Conservation (phyloP, 1,140 invertebrate genomes). For the Mesaphorura yosii region DNA sequence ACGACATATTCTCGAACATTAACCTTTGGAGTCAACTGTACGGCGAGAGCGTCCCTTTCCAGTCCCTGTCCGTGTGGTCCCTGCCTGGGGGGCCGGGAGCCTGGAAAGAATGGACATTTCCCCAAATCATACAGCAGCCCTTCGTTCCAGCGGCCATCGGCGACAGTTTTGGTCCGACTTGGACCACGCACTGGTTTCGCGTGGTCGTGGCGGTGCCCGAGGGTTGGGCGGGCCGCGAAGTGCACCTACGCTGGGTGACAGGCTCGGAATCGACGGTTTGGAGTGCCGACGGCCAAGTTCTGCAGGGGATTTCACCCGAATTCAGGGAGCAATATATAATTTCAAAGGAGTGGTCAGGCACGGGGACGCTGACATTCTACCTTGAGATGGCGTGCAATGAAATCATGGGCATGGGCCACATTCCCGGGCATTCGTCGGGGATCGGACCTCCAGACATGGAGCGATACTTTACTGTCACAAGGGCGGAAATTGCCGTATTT, state of each 20-base stretch:
- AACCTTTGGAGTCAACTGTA: no score
- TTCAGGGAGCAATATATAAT: constrained; percentile 21
- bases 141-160: constrained; percentile 35
- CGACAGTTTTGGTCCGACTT: constrained; percentile 42
- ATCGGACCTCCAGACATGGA: constrained; percentile 16
- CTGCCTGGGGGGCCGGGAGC: background rate
- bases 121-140: constrained; percentile 31
- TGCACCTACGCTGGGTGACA: constrained; percentile 35
- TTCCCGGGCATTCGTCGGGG: background rate
- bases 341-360: background rate
- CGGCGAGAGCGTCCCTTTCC: no score
- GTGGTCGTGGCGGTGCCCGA: constrained; percentile 33
- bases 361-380: constrained; percentile 3
- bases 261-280: constrained; percentile 35
- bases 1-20: no score
- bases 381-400: constrained; percentile 26
- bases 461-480: background rate
- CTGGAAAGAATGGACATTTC: constrained; percentile 8
- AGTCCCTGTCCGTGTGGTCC: no score
- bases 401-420: constrained; percentile 19
- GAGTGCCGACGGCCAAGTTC: constrained; percentile 29
- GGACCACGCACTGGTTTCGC: constrained; percentile 45
- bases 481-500: constrained; percentile 39
- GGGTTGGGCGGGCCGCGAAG: constrained; percentile 34
- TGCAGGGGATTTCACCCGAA: constrained; percentile 31